Percentiles rank a stretch among this genome's conserved stretches.
Conservation (phyloP, 2,113 vertebrate genomes). For the Acanthisitta chloris region DNA sequence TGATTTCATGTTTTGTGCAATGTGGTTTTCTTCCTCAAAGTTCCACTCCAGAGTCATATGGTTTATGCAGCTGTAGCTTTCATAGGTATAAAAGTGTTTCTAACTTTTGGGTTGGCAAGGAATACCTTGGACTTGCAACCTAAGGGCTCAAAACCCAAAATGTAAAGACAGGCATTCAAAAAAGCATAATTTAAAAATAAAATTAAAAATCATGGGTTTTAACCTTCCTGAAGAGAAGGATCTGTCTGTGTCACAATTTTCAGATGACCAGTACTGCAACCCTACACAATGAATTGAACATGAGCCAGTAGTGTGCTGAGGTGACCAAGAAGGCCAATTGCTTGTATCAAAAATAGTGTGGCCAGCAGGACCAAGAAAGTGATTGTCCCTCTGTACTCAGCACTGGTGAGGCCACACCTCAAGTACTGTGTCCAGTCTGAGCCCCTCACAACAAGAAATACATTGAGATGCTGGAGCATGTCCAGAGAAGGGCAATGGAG, state of each 20-base stretch:
- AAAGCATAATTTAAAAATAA: neutral
- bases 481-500: neutral
- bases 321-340: neutral
- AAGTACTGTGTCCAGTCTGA: neutral
- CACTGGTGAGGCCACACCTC: neutral
- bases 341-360: neutral
- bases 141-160: neutral
- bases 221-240: neutral
- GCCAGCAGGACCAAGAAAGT: neutral
- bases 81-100: neutral
- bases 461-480: fast-evolving
- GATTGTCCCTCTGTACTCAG: neutral
- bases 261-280: neutral
- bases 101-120: neutral
- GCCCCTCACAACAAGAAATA: neutral
- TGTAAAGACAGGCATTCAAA: neutral
- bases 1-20: neutral
- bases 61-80: neutral
- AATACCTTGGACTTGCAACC: neutral
- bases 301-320: neutral
- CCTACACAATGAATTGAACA: neutral
- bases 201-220: neutral
- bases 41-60: neutral
- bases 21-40: neutral
- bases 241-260: neutral